Conservation (phyloP, 2,113 vertebrate species). For the Xiphophorus hellerii region DNA sequence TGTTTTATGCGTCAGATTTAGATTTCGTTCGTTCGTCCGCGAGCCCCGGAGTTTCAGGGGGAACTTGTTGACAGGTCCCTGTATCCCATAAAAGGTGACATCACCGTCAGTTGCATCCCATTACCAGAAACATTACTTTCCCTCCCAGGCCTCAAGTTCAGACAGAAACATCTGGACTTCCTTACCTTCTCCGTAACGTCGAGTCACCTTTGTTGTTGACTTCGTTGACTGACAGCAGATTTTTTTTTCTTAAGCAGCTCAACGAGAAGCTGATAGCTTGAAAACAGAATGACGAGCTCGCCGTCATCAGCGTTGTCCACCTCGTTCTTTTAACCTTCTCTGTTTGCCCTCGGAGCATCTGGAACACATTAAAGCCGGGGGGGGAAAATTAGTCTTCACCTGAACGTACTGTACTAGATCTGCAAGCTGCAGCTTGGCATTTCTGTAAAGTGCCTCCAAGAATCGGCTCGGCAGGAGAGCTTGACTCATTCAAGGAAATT, state of each 20-base stretch:
- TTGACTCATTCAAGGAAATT: conserved; percentile 15
- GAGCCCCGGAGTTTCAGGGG: neutral
- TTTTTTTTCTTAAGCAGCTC: neutral
- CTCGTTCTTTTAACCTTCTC: conserved; percentile 32
- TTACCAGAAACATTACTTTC: conserved; percentile 17
- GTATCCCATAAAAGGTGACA: conserved; percentile 35
- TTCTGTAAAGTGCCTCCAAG: conserved; percentile 17
- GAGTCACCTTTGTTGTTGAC: no score
- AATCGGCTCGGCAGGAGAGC: conserved; percentile 4
- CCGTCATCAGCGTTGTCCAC: conserved; percentile 7
- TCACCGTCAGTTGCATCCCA: conserved; percentile 43
- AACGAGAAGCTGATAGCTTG: neutral
- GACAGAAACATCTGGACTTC: conserved; percentile 46
- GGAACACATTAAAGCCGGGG: conserved; percentile 15
- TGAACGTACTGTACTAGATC: conserved; percentile 13
- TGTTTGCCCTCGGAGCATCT: conserved; percentile 64
- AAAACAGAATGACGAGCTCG: conserved; percentile 4
- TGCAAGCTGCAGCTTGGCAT: conserved; percentile 6
- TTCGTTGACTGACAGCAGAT: neutral
- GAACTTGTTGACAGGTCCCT: conserved; percentile 25
- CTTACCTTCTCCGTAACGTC: neutral
- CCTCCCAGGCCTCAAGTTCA: conserved; percentile 6
- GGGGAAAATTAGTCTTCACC: conserved; percentile 8
- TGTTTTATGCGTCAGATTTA: conserved; percentile 3
- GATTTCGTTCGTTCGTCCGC: conserved; percentile 11